Percentiles rank a stretch among this genome's conserved stretches.
Evolutionary conservation across 2,113 vertebrate species (phyloP).

Genomic region (Neodontobutis hainanensis): DNA sequence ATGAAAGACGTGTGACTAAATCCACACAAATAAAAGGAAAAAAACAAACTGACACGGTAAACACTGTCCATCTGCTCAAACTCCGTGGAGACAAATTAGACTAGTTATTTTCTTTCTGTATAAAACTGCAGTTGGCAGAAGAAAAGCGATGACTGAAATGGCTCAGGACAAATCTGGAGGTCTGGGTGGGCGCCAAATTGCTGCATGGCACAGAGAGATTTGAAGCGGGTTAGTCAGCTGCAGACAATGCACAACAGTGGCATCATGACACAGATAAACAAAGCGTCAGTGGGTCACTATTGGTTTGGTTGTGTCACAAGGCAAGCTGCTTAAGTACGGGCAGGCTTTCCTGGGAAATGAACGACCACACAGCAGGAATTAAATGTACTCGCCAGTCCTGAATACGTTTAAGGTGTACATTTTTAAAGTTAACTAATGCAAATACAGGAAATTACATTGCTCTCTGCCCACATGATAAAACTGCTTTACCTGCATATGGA

Average conservation of each 20-base stretch:
- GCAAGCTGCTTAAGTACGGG: slow-evolving; percentile 46
- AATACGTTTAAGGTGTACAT: neutral
- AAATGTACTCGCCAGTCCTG: neutral
- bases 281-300: slow-evolving; percentile 63
- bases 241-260: slow-evolving; percentile 65
- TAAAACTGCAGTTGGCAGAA: slow-evolving; percentile 47
- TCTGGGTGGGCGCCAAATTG: slow-evolving; percentile 61
- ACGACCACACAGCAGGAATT: slow-evolving; percentile 57
- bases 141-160: slow-evolving; percentile 30
- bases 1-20: slow-evolving; percentile 18
- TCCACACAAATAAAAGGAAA: slow-evolving; percentile 31
- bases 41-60: slow-evolving; percentile 20
- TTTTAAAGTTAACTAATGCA: neutral
- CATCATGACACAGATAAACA: slow-evolving; percentile 66
- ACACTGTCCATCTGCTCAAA: slow-evolving; percentile 51
- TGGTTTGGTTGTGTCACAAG: slow-evolving; percentile 38
- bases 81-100: slow-evolving; percentile 49
- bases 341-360: slow-evolving; percentile 33
- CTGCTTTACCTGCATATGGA: slow-evolving; percentile 4
- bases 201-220: slow-evolving; percentile 41
- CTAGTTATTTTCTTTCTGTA: slow-evolving; percentile 41
- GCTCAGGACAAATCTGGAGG: slow-evolving; percentile 61
- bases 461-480: slow-evolving; percentile 1
- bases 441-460: neutral
- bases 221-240: slow-evolving; percentile 66